Conservation (phyloP, 1,140 invertebrate species). For the Drosophila mojavensis region DNA sequence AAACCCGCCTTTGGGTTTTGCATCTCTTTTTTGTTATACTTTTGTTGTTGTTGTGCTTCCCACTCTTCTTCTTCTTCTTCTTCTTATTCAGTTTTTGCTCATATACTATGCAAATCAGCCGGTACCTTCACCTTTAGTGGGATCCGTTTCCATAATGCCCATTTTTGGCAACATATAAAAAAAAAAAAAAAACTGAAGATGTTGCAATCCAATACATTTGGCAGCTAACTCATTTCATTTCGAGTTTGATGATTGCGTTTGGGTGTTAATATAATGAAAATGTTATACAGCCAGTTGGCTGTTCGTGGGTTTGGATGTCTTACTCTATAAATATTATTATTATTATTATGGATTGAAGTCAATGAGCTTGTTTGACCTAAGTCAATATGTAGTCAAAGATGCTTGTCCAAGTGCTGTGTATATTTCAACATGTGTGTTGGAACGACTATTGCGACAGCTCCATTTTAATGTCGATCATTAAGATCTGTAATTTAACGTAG, state of each 20-base stretch:
- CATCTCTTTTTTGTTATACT: conserved; percentile 37
- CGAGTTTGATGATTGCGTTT: conserved; percentile 45
- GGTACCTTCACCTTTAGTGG: conserved; percentile 60
- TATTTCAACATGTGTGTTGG: neutral
- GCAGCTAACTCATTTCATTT: conserved; percentile 40
- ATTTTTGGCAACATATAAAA: conserved; percentile 48
- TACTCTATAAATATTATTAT: neutral
- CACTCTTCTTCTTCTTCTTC: neutral
- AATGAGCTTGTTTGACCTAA: conserved; percentile 1
- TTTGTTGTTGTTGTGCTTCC: neutral
- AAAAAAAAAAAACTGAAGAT: conserved; percentile 28
- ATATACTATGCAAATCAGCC: conserved; percentile 63
- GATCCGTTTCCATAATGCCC: conserved; percentile 59
- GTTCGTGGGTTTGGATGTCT: neutral
- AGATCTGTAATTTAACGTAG: too few species aligned
- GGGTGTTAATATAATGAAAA: conserved; percentile 44
- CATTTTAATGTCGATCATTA: too few species aligned
- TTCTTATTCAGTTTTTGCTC: conserved; percentile 9
- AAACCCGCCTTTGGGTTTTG: conserved; percentile 57
- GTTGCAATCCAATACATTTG: conserved; percentile 58
- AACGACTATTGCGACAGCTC: too few species aligned
- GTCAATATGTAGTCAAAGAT: conserved; percentile 1
- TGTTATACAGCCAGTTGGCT: conserved; percentile 4
- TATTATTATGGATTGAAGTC: neutral
- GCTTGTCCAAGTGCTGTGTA: neutral